phyloP scores from a whole-genome alignment of 2,888 invertebrate genomes.

The Lycia hirtaria region DNA sequence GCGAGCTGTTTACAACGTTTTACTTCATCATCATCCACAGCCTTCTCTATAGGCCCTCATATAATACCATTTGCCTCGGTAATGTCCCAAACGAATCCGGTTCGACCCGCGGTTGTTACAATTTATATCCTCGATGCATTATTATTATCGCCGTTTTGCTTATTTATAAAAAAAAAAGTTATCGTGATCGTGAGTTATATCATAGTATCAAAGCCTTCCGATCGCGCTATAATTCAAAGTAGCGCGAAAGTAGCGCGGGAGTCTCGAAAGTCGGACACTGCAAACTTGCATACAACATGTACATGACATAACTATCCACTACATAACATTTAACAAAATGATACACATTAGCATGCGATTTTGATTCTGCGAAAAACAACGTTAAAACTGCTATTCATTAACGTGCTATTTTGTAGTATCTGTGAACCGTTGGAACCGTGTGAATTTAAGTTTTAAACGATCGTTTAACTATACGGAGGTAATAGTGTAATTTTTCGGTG shows the following conservation, averaged over 20 bases:
- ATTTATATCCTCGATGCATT: no score
- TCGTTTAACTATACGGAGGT: slow-evolving; percentile 34
- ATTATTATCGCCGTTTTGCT: no score
- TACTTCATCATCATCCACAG: not conserved
- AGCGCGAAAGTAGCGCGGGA: slow-evolving; percentile 38
- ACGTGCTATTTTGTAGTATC: no score
- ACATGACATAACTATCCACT: slow-evolving; percentile 52
- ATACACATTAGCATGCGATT: slow-evolving; percentile 33
- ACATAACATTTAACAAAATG: slow-evolving; percentile 21
- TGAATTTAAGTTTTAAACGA: slow-evolving; percentile 32
- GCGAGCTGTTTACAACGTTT: slow-evolving; percentile 20
- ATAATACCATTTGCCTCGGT: no score
- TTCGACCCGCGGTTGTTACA: no score
- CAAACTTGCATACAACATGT: slow-evolving; percentile 33
- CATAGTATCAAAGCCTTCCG: slow-evolving; percentile 51
- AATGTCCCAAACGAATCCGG: no score
- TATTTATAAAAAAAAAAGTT: not conserved
- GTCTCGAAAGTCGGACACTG: slow-evolving; percentile 51
- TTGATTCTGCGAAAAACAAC: slow-evolving; percentile 30
- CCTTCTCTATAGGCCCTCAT: not conserved
- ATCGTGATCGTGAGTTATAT: slow-evolving; percentile 21
- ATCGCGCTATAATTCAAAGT: slow-evolving; percentile 47
- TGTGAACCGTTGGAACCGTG: slow-evolving; percentile 35
- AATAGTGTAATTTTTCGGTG: slow-evolving; percentile 39
- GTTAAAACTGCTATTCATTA: no score